Conservation (phyloP, 92 coral and sea anemone species). For the Anthopleura xanthogrammica region DNA sequence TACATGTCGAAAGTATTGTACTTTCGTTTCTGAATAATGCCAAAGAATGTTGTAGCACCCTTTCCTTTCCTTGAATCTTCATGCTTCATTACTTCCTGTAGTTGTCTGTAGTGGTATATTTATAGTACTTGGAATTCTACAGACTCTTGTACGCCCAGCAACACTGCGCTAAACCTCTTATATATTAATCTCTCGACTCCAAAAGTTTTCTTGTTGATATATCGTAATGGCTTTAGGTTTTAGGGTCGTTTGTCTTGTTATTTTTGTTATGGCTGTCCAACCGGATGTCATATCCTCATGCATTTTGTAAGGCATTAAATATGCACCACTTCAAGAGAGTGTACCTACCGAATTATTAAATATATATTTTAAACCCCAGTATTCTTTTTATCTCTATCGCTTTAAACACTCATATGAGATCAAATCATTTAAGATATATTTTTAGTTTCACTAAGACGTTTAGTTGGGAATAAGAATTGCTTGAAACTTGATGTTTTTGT, state of each 20-base stretch:
- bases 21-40: neutral
- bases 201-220: neutral
- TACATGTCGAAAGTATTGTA: neutral
- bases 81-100: constrained; percentile 1
- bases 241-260: neutral
- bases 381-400: too few relatives aligned
- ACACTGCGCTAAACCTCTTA: neutral
- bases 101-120: too few relatives aligned
- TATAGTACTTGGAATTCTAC: neutral
- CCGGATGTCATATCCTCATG: neutral
- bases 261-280: neutral
- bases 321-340: neutral
- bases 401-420: too few relatives aligned
- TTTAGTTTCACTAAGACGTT: too few relatives aligned
- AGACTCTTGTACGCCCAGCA: neutral
- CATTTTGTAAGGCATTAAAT: neutral
- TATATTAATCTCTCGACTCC: neutral
- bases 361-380: too few relatives aligned
- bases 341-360: neutral
- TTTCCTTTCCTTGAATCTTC: neutral
- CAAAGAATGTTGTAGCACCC: neutral
- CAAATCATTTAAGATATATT: too few relatives aligned
- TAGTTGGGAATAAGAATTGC: too few relatives aligned
- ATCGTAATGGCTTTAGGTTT: neutral
- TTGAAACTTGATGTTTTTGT: too few relatives aligned